phyloP scores from a whole-genome alignment of 2,888 invertebrate species.

The Hydriomena furcata region DNA sequence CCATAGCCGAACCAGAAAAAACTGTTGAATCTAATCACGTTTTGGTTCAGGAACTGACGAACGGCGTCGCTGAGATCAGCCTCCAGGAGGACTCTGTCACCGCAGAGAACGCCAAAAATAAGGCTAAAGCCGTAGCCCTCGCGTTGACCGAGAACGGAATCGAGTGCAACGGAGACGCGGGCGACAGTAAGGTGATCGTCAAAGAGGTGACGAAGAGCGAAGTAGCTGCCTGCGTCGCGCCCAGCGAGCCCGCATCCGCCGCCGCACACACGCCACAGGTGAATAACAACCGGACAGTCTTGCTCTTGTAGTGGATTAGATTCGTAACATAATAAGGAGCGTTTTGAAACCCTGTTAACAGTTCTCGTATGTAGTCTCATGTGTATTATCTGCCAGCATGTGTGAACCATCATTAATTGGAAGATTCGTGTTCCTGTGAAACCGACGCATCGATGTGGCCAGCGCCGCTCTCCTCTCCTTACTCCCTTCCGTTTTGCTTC shows the following conservation, averaged over 20 bases:
- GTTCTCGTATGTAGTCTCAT: conserved; percentile 70
- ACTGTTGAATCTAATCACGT: conserved; percentile 36
- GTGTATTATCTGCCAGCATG: conserved; percentile 75
- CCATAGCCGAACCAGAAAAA: conserved; percentile 28
- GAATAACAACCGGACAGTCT: conserved; percentile 66
- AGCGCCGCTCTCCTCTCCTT: conserved; percentile 44
- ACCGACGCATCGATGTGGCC: conserved; percentile 25
- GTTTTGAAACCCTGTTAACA: conserved; percentile 64
- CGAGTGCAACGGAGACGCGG: conserved; percentile 55
- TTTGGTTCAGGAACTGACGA: conserved; percentile 33
- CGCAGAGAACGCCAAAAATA: conserved; percentile 50
- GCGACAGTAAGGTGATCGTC: conserved; percentile 1
- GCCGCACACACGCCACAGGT: conserved; percentile 60
- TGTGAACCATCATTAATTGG: conserved; percentile 66
- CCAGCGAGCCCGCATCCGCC: conserved; percentile 32
- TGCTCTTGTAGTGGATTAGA: conserved; percentile 77
- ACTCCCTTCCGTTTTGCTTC: conserved; percentile 48
- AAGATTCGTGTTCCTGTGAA: conserved; percentile 48
- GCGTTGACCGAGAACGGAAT: conserved; percentile 41
- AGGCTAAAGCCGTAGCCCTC: conserved; percentile 41
- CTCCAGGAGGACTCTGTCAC: conserved; percentile 40
- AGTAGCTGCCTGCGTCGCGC: neutral
- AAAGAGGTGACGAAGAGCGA: neutral
- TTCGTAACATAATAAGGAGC: conserved; percentile 60
- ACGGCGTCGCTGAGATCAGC: conserved; percentile 33